These are phyloP conservation scores for Probaryconus sp. DNA, from an alignment of 1,140 invertebrate species.

Conservation along the genomic window DNA sequence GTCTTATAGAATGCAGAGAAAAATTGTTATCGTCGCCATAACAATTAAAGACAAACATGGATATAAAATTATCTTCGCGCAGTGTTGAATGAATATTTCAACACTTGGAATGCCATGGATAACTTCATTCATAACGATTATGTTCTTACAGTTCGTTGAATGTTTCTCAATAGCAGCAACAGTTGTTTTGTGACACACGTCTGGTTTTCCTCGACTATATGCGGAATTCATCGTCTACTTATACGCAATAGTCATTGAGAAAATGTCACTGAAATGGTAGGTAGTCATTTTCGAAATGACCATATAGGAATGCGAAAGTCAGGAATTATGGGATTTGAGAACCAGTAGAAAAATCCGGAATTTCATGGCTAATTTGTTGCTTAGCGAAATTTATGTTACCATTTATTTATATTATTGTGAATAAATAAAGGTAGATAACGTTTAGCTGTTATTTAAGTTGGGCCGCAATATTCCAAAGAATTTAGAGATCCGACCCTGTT, in stretches of 20 bases:
- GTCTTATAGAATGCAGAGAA: background rate
- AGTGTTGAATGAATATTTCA: constrained; percentile 38
- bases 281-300: too few species aligned
- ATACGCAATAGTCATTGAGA: background rate
- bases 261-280: background rate
- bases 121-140: constrained; percentile 59
- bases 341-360: too few species aligned
- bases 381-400: too few species aligned
- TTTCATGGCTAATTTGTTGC: too few species aligned
- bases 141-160: constrained; percentile 31
- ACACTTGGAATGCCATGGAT: constrained; percentile 36
- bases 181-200: background rate
- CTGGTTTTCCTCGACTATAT: constrained; percentile 1
- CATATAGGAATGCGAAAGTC: too few species aligned
- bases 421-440: too few species aligned
- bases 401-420: too few species aligned
- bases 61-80: constrained; percentile 43
- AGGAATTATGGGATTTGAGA: too few species aligned
- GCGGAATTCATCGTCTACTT: constrained; percentile 11
- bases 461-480: background rate
- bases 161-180: background rate
- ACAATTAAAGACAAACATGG: constrained; percentile 50
- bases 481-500: constrained; percentile 34
- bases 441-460: too few species aligned
- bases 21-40: constrained; percentile 13